Conservation (phyloP, 2,888 invertebrate species). For the Tenodera sinensis region DNA sequence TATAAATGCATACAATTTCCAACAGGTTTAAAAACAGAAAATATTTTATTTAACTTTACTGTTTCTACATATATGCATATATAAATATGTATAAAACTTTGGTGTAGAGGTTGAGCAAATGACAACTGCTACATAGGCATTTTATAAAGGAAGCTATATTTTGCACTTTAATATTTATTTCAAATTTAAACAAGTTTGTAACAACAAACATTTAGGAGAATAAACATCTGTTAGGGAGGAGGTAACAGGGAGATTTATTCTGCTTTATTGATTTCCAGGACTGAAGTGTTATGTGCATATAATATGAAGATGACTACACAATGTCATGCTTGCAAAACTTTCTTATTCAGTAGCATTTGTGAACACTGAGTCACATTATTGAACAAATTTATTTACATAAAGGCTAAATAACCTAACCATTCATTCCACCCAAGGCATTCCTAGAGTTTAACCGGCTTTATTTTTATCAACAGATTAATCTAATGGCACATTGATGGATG, state of each 20-base stretch:
- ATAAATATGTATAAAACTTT: background rate
- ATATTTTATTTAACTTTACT: background rate
- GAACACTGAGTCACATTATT: background rate
- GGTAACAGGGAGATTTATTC: background rate
- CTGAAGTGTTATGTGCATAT: background rate
- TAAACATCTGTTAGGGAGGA: background rate
- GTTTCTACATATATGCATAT: background rate
- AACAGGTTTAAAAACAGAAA: background rate
- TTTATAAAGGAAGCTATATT: background rate
- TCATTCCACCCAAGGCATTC: background rate
- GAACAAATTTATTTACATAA: background rate
- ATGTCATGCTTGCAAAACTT: background rate
- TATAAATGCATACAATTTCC: background rate
- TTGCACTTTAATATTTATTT: background rate
- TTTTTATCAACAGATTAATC: slow-evolving; percentile 4
- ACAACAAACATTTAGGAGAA: background rate
- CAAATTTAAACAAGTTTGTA: background rate
- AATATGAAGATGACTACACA: background rate
- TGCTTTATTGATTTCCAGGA: background rate
- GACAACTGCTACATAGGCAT: background rate
- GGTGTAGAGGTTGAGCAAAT: background rate
- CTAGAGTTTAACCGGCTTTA: slow-evolving; percentile 23
- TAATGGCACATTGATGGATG: background rate
- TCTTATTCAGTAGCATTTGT: background rate
- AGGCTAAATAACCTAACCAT: background rate